These are phyloP conservation scores for Pyxicephalus adspersus DNA, from an alignment of 2,113 vertebrate genomes.

Conservation along the genomic window DNA sequence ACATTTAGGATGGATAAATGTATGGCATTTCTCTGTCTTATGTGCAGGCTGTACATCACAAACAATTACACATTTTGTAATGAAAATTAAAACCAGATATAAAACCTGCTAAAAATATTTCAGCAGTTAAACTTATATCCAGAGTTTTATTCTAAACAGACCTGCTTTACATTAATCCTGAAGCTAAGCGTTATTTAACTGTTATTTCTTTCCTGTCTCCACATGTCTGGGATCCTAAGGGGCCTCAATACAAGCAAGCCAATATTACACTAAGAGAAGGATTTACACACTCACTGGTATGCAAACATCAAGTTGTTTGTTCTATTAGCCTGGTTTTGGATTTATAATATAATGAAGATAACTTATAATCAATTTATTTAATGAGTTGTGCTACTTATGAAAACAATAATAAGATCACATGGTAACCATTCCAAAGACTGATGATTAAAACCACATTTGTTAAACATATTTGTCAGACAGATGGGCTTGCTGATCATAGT, in stretches of 20 bases:
- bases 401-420: neutral
- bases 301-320: neutral
- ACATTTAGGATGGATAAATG: neutral
- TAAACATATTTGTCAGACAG: no score
- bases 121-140: no score
- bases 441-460: neutral
- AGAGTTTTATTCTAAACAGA: neutral
- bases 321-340: neutral
- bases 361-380: neutral
- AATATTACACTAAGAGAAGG: neutral
- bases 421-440: neutral
- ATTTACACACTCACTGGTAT: conserved; percentile 5
- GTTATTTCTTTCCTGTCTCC: conserved; percentile 48
- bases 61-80: no score
- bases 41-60: no score
- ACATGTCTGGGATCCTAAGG: conserved; percentile 55
- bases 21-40: neutral
- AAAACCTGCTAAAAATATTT: no score
- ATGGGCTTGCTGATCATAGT: neutral
- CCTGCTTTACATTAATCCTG: neutral
- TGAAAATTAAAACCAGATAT: no score
- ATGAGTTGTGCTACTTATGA: neutral
- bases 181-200: neutral
- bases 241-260: conserved; percentile 32
- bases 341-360: neutral